A percentile compares a stretch with the other conserved stretches of the same genome.
Evolutionary conservation across 2,888 invertebrate genomes (phyloP).

Genomic region (Pheosia gnoma): DNA sequence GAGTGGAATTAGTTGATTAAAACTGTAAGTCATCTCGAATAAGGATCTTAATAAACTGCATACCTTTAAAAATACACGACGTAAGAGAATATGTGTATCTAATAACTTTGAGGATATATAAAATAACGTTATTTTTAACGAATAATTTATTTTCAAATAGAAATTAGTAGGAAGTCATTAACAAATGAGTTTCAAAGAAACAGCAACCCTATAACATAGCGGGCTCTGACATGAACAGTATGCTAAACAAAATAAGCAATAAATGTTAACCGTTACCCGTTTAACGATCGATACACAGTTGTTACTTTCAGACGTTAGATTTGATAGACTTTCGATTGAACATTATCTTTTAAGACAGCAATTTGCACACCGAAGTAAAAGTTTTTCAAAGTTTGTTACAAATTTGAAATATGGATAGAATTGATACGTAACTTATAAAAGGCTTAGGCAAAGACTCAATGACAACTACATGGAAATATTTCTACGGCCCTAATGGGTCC

Average conservation of each 20-base stretch:
- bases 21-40: too few species aligned
- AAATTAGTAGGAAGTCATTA: not conserved
- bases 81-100: too few species aligned
- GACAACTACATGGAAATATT: too few species aligned
- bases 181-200: not conserved
- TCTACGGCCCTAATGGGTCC: too few species aligned
- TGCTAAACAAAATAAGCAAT: conserved; percentile 5
- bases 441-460: not conserved
- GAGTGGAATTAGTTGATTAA: not conserved
- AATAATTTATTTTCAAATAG: not conserved
- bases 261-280: conserved; percentile 5
- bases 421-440: not conserved
- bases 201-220: conserved; percentile 1
- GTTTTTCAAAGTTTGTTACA: conserved; percentile 1
- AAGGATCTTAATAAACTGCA: too few species aligned
- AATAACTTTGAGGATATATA: too few species aligned
- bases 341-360: not conserved
- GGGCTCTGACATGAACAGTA: conserved; percentile 1
- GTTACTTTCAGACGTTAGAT: conserved; percentile 4
- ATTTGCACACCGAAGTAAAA: not conserved
- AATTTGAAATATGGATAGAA: not conserved
- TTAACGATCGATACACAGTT: conserved; percentile 5
- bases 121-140: too few species aligned
- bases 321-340: conserved; percentile 7
- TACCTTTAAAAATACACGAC: too few species aligned